These are phyloP conservation scores for Ifrita kowaldi DNA, from an alignment of 2,113 vertebrate genomes.

Conservation along the genomic window DNA sequence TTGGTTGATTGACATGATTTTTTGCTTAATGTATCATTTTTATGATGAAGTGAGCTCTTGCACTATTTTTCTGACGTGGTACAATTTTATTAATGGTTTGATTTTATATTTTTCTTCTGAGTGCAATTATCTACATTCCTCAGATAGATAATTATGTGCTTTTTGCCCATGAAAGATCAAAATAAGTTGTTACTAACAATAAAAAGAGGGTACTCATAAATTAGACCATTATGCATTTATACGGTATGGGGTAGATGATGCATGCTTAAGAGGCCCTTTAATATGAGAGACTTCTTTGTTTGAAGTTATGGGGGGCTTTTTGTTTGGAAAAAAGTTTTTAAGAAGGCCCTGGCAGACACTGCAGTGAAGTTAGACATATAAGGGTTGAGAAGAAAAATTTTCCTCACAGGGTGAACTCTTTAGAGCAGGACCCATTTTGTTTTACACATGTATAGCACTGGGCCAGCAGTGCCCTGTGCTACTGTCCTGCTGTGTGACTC, in stretches of 20 bases:
- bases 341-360: background rate
- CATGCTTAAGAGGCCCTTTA: background rate
- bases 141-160: background rate
- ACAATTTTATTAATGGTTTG: background rate
- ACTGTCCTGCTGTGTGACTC: background rate
- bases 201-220: background rate
- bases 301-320: background rate
- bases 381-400: background rate
- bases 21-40: background rate
- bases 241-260: rapidly evolving
- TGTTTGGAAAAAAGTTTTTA: background rate
- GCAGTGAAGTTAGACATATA: background rate
- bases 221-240: background rate
- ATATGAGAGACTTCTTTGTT: background rate
- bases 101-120: background rate
- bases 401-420: background rate
- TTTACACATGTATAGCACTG: background rate
- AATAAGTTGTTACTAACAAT: background rate
- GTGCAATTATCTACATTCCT: background rate
- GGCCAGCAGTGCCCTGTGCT: background rate
- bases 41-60: background rate
- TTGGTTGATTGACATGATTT: background rate
- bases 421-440: background rate
- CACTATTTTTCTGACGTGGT: background rate
- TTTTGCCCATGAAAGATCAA: background rate